Percentiles rank a stretch among this genome's conserved stretches.
These are phyloP conservation scores for Dicerorhinus sumatrensis DNA, from an alignment of 2,113 vertebrate species.

Conservation along the genomic window DNA sequence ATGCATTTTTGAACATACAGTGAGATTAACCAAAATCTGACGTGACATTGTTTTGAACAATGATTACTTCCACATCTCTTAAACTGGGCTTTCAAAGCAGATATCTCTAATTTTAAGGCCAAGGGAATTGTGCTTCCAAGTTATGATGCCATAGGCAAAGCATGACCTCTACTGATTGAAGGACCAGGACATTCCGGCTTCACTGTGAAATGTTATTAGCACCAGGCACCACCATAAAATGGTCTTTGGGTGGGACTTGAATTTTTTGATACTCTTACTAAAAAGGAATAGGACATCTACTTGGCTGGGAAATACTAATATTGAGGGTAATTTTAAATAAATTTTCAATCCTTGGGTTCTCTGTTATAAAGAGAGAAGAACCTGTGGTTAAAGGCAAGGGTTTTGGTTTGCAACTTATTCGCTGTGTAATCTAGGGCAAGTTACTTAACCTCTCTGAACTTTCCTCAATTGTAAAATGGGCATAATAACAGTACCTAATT, in stretches of 20 bases:
- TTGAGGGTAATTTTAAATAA: constrained; percentile 24
- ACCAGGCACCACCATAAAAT: neutral
- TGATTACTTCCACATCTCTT: neutral
- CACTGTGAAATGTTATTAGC: neutral
- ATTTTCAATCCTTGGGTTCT: neutral
- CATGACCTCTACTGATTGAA: neutral
- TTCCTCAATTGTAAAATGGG: constrained; percentile 28
- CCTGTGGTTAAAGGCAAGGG: neutral
- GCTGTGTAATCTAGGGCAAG: neutral
- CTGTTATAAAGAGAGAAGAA: neutral
- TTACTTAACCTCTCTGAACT: neutral
- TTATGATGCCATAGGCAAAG: neutral
- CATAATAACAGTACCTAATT: neutral
- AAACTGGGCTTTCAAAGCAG: neutral
- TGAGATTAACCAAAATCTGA: constrained; percentile 5
- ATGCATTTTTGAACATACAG: neutral
- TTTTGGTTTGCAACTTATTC: neutral
- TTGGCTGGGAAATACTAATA: neutral
- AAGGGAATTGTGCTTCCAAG: neutral
- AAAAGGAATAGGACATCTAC: neutral
- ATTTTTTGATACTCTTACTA: neutral
- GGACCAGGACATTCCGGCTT: neutral
- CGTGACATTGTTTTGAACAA: neutral
- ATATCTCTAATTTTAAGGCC: neutral
- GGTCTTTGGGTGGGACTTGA: neutral